Base-by-base conservation (phyloP, 2,113 vertebrate genomes). In the Parus major region DNA sequence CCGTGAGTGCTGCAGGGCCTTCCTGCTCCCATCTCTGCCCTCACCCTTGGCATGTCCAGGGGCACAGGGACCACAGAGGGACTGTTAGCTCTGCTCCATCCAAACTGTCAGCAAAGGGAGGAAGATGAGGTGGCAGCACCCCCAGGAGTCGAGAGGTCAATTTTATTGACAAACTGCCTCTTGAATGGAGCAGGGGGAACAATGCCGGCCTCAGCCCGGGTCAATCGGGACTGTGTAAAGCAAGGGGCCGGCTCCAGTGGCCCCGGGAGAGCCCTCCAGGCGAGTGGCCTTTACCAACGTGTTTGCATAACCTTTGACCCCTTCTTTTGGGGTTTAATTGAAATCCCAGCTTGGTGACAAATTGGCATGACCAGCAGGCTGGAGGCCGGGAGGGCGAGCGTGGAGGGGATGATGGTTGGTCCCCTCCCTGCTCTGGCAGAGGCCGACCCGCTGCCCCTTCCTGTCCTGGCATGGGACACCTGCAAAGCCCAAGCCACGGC, bases 271-370 rank as follows among this genome's bases (percentile, higher is more conserved):
- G 80, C 91, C 88, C 96, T 93, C 64, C 78, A 91, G 95, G 94
- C 82, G 15, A 94, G 92, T 92, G 94, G 92, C 95, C 96, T 94
- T 76, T 88, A 65, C 90, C 50, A n/a, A 52, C 8, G 1, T 96
- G 96, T 97, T 97, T 97, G 94, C 66, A 31, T 96, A 96, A 97
- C 96, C 96, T 65, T 79, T 96, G 96, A 96, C 94, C 95, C 69
- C 39, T 92, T 61, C 90, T 95, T 95, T 95, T 5, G 93, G 90
- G 80, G 36, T 91, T 83, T 93, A 92, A 95, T 97, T 97, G 94
- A 95, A 95, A 90, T 84, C 90, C 78, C 81, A 86, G 78, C 93
- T 88, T 35, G 93, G 81, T 93, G 95, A 97, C 96, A 97, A 97
- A 97, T 97, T 95, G 94, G 78, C 95, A 93, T 95, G 94, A 91